Evolutionary conservation across 2,113 vertebrate genomes (phyloP).

Genomic region (Chionodraco myersi): DNA sequence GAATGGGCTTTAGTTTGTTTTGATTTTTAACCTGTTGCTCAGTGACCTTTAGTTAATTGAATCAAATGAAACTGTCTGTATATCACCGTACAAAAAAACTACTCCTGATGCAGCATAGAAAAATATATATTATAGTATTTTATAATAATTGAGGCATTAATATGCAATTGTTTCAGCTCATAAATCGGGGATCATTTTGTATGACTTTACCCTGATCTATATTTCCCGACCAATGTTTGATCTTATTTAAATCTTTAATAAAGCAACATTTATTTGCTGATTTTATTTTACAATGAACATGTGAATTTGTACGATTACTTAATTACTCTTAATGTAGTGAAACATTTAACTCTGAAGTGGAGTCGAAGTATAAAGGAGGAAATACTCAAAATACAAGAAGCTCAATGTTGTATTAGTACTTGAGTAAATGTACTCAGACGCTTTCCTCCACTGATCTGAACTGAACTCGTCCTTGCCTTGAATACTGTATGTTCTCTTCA

Average conservation of each 20-base stretch:
- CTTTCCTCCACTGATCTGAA: not conserved
- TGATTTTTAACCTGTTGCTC: not conserved
- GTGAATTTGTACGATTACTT: not conserved
- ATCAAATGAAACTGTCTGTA: too few species aligned
- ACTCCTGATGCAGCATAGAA: not conserved
- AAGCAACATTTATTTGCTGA: not conserved
- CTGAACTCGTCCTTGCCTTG: not conserved
- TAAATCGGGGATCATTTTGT: not conserved
- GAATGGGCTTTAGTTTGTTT: not conserved
- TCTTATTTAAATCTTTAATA: not conserved
- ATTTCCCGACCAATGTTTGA: not conserved
- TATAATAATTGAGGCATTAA: not conserved
- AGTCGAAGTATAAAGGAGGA: not conserved
- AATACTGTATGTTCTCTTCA: slow-evolving; percentile 9
- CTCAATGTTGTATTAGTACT: not conserved
- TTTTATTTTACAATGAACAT: not conserved
- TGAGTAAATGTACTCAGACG: not conserved
- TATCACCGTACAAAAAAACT: not conserved
- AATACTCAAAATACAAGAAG: not conserved
- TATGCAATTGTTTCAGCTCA: not conserved
- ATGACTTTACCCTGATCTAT: not conserved
- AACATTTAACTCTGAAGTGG: not conserved
- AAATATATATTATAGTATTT: not conserved
- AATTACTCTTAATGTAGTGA: not conserved
- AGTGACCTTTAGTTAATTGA: not conserved